Percentiles rank a stretch among this genome's conserved stretches.
Evolutionary conservation across 2,888 invertebrate genomes (phyloP).

Genomic region (Branchellion lobata): DNA sequence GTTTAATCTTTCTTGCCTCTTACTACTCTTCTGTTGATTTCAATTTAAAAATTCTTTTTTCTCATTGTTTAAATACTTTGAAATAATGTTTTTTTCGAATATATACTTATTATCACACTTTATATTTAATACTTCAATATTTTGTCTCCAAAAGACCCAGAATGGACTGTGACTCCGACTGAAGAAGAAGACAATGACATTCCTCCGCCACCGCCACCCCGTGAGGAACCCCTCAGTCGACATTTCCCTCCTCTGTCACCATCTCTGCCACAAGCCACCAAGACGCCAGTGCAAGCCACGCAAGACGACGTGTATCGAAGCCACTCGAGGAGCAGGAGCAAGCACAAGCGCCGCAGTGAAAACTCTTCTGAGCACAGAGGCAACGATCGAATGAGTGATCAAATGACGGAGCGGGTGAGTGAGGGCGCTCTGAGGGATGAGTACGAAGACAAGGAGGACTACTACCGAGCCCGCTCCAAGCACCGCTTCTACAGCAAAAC

Average conservation of each 20-base stretch:
- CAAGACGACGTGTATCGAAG: neutral
- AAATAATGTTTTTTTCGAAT: neutral
- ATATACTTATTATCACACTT: neutral
- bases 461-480: neutral
- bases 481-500: constrained; percentile 9
- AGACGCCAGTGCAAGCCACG: neutral
- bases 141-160: neutral
- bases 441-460: neutral
- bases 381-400: neutral
- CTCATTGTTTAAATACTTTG: neutral
- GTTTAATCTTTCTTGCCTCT: neutral
- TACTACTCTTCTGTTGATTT: neutral
- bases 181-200: constrained; percentile 7
- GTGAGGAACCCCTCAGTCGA: no score
- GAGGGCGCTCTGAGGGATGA: neutral
- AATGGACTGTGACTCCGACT: neutral
- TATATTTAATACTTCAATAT: neutral
- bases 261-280: neutral
- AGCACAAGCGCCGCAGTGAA: neutral
- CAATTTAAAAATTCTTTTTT: neutral
- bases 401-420: neutral
- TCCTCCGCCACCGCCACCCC: constrained; percentile 1
- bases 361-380: neutral
- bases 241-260: neutral
- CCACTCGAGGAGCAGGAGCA: neutral